A percentile compares a stretch with the other conserved stretches of the same genome.
Conservation (phyloP, 2,888 invertebrate genomes). For the Tanaodytes sp. region DNA sequence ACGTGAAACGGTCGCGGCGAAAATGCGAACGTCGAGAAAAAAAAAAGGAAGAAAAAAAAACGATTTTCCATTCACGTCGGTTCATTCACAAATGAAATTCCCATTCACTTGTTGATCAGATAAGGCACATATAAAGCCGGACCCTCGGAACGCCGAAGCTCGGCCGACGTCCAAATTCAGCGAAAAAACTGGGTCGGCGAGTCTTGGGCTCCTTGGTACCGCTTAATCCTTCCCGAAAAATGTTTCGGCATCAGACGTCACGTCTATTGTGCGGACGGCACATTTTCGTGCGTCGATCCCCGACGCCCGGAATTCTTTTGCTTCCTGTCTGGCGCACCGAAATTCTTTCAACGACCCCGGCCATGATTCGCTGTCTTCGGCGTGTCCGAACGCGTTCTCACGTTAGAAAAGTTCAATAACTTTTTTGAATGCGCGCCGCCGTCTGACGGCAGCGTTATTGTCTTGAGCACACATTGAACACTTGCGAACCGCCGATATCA, state of each 20-base stretch:
- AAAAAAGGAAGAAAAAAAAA: too few species aligned
- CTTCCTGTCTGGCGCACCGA: conserved; percentile 34
- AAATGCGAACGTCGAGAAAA: too few species aligned
- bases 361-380: conserved; percentile 1
- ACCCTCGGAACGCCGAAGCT: not conserved
- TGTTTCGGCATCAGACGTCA: not conserved
- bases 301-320: conserved; percentile 23
- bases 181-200: conserved; percentile 28
- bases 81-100: conserved; percentile 22
- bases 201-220: not conserved
- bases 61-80: conserved; percentile 18
- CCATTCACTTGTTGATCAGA: conserved; percentile 20
- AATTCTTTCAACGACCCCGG: conserved; percentile 23
- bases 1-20: too few species aligned
- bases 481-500: too few species aligned
- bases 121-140: conserved; percentile 4
- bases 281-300: conserved; percentile 28
- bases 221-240: conserved; percentile 30
- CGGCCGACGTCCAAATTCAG: conserved; percentile 16
- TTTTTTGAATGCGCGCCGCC: too few species aligned
- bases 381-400: conserved; percentile 20
- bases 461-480: too few species aligned
- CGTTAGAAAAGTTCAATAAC: conserved; percentile 30
- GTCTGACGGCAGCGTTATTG: too few species aligned
- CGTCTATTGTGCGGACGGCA: conserved; percentile 13